Evolutionary conservation across 2,888 invertebrate species (phyloP).

Genomic region (Sinhomidia bicolor): DNA sequence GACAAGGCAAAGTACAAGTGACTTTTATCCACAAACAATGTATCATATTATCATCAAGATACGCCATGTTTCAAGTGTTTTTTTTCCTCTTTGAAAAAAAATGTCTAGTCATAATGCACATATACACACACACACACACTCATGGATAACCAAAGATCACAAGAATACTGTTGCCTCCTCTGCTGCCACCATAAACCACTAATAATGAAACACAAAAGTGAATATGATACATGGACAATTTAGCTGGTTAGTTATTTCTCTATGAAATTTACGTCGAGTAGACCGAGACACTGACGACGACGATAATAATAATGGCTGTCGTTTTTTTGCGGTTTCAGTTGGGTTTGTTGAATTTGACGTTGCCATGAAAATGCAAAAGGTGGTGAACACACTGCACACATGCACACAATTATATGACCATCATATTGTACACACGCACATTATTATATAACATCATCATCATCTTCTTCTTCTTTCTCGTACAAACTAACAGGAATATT

Average conservation of each 20-base stretch:
- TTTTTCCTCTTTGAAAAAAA: slow-evolving; percentile 33
- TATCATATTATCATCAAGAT: slow-evolving; percentile 12
- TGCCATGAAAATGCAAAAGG: background rate
- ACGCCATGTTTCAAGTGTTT: slow-evolving; percentile 40
- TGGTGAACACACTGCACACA: slow-evolving; percentile 3
- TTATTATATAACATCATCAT: too few species aligned
- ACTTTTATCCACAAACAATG: slow-evolving; percentile 9
- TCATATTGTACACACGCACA: background rate
- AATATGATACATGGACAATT: too few species aligned
- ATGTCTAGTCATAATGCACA: background rate
- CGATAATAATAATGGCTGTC: too few species aligned
- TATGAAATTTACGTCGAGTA: too few species aligned
- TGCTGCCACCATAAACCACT: background rate
- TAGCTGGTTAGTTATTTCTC: too few species aligned
- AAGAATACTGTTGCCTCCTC: background rate
- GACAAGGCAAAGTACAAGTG: slow-evolving; percentile 6
- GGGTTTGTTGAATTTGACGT: slow-evolving; percentile 26
- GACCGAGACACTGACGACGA: too few species aligned
- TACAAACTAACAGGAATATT: too few species aligned
- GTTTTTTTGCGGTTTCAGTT: slow-evolving; percentile 22
- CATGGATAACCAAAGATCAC: slow-evolving; percentile 13
- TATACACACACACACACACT: too few species aligned
- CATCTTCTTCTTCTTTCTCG: too few species aligned
- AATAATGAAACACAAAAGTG: too few species aligned
- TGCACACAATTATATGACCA: background rate